Percentiles rank a stretch among this genome's conserved stretches.
phyloP scores from a whole-genome alignment of 2,888 invertebrate species.

The Erebia aethiops region DNA sequence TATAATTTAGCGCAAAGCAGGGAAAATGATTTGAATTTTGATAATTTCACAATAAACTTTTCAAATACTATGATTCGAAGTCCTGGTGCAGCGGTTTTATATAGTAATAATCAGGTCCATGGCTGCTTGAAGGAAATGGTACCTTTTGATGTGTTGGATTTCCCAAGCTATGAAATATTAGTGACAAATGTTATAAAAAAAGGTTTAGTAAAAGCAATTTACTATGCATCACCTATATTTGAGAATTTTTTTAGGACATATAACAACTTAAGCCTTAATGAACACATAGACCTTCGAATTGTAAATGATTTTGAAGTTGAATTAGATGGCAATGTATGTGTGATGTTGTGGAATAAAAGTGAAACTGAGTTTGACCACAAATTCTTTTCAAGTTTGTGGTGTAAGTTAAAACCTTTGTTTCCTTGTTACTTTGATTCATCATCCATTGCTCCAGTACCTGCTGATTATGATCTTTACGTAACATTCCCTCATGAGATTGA shows the following conservation, averaged over 20 bases:
- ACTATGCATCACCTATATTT: slow-evolving; percentile 52
- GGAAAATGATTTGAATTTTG: slow-evolving; percentile 22
- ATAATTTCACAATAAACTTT: slow-evolving; percentile 29
- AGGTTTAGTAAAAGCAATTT: not conserved
- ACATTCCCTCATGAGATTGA: slow-evolving; percentile 37
- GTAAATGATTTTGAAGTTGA: slow-evolving; percentile 42
- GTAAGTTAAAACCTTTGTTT: slow-evolving; percentile 53
- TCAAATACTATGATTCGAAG: not conserved
- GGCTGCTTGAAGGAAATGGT: slow-evolving; percentile 43
- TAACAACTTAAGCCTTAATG: slow-evolving; percentile 45
- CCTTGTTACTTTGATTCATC: slow-evolving; percentile 47
- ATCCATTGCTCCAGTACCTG: slow-evolving; percentile 38
- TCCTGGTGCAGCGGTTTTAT: no score
- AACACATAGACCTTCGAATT: slow-evolving; percentile 35
- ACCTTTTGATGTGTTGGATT: slow-evolving; percentile 45
- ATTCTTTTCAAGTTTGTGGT: slow-evolving; percentile 57
- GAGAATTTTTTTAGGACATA: slow-evolving; percentile 53
- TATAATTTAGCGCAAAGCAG: slow-evolving; percentile 7
- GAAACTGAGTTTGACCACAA: slow-evolving; percentile 54
- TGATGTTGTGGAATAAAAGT: slow-evolving; percentile 62
- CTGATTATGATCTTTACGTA: slow-evolving; percentile 54
- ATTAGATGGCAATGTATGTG: slow-evolving; percentile 51
- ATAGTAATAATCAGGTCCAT: slow-evolving; percentile 22
- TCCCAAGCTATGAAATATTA: slow-evolving; percentile 51
- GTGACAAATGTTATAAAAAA: slow-evolving; percentile 49